Conservation (phyloP, 2,113 vertebrate genomes). For the Orcinus orca region DNA sequence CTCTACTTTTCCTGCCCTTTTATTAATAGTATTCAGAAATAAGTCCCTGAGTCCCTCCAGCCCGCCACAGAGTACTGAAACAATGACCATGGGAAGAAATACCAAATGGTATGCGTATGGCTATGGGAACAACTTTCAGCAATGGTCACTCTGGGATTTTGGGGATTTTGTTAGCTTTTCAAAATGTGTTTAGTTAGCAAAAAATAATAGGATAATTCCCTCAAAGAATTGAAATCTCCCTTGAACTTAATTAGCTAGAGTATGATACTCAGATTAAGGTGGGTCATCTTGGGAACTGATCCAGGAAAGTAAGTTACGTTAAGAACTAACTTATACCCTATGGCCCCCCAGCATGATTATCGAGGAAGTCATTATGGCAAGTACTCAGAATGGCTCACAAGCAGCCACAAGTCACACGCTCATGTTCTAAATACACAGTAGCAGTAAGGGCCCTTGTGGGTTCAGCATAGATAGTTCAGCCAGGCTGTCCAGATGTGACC, state of each 20-base stretch:
- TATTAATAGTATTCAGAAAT: not conserved
- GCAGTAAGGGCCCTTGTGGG: not conserved
- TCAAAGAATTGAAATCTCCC: constrained; percentile 28
- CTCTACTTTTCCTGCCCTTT: not conserved
- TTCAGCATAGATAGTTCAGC: not conserved
- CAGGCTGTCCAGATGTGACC: not conserved
- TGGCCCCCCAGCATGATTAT: not conserved
- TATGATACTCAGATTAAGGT: constrained; percentile 5
- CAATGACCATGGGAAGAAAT: constrained; percentile 11
- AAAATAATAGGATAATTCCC: not conserved
- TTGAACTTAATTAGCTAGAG: constrained; percentile 33
- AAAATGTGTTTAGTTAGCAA: constrained; percentile 53
- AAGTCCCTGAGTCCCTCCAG: not conserved
- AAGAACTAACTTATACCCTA: not conserved
- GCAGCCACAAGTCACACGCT: not conserved
- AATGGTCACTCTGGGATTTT: not conserved
- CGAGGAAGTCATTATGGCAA: not conserved
- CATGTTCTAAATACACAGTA: not conserved
- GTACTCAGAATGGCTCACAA: not conserved
- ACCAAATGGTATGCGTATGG: constrained; percentile 40
- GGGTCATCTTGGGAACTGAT: not conserved
- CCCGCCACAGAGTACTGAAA: not conserved
- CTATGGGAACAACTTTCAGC: constrained; percentile 22
- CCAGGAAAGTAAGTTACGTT: constrained; percentile 38
- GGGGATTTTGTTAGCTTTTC: not conserved